Evolutionary conservation across 1,140 invertebrate genomes (phyloP), one percentile per base, ranked within the genome.

Genomic region (Tetragnatha versicolor): DNA sequence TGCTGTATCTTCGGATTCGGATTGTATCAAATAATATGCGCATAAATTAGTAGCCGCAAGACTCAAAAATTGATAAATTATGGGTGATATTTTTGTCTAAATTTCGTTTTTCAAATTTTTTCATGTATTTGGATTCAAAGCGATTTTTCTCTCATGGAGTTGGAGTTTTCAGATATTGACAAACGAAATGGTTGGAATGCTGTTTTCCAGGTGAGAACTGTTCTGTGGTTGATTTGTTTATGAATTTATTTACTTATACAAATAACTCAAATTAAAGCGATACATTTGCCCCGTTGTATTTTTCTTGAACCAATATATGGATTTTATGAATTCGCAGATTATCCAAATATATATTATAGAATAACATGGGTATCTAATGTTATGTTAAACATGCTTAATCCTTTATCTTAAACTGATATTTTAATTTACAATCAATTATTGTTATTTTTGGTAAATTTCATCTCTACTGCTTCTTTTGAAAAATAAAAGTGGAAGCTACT

Each of bases 161-260:
- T 35, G 42, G 72, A 65, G 22, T 65, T 76, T 76, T 65, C 27
- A 35, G 72, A 76, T 27, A 76, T 76, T 29, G 72, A 76, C 53
- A 37, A 17, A 17, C 63, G 47, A 63, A 76, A 76, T 42, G 72
- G 39, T 35, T 76, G 72, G 72, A 53, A 35, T 35, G 37, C 10
- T 35, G 20, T 76, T 63, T 76, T 76, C 42, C 72, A 76, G 72
- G 72, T 76, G 29, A 51, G 60, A 35, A 25, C 12, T 7, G 2
- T 70, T 51, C 47, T 49, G 17, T 68, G 7, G 31, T 42, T 66
- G 42, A 20, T 66, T 66, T 27, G 14, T 39, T 9, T 17, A 42
- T 17, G 39, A 17, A 42, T 42, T 9, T 42, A 9, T 42, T 42
- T 42, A 17, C 17, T 9, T 42, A 9, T 42, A 42, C 39, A 9